These are phyloP conservation scores for Percopsis transmontana DNA, from an alignment of 2,113 vertebrate species.

Conservation along the genomic window DNA sequence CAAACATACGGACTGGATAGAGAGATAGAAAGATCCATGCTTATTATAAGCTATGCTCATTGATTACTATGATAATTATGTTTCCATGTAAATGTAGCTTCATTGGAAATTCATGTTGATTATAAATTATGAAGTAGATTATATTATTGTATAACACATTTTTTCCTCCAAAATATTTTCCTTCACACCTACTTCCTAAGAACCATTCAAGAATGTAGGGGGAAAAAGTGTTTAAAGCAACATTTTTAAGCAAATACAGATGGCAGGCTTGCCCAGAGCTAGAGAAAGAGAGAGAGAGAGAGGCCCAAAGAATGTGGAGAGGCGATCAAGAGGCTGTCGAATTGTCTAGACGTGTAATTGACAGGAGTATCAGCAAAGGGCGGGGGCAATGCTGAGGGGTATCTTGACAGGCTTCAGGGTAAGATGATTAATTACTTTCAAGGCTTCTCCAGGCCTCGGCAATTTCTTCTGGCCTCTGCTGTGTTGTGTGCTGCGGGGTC, in stretches of 20 bases:
- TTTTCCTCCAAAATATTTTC: background rate
- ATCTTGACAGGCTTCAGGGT: conserved; percentile 90
- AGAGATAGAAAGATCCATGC: background rate
- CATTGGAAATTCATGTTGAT: too few relatives aligned
- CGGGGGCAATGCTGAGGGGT: conserved; percentile 74
- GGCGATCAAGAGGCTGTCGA: conserved; percentile 44
- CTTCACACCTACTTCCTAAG: conserved; percentile 19
- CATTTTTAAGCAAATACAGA: conserved; percentile 92
- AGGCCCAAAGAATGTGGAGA: conserved; percentile 51
- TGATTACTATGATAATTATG: too few relatives aligned
- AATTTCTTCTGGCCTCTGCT: conserved; percentile 86
- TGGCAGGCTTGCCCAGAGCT: conserved; percentile 74
- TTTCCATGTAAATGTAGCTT: too few relatives aligned
- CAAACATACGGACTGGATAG: background rate
- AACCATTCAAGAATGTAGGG: conserved; percentile 38
- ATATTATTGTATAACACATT: background rate
- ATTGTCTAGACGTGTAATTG: conserved; percentile 81
- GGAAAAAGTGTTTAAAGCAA: conserved; percentile 64
- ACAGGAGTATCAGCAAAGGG: conserved; percentile 86
- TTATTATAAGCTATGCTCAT: too few relatives aligned
- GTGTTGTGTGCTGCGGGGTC: conserved; percentile 60
- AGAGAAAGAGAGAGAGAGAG: conserved; percentile 48
- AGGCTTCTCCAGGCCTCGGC: conserved; percentile 82
- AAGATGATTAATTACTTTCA: conserved; percentile 94
- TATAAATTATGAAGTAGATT: too few relatives aligned